Evolutionary conservation across 2,888 invertebrate genomes (phyloP).

Genomic region (Odontomyia ornata): DNA sequence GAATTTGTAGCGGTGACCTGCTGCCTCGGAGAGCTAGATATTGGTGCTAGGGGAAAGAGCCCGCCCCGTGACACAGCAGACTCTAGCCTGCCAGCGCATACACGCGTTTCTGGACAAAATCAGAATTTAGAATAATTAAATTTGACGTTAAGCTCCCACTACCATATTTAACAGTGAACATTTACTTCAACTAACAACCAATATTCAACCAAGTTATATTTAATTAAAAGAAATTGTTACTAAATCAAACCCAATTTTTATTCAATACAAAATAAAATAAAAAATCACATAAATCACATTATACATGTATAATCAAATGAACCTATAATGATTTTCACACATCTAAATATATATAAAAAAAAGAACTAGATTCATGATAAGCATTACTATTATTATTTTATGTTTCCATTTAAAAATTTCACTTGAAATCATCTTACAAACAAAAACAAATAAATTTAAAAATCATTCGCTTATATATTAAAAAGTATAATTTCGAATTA

Average conservation of each 20-base stretch:
- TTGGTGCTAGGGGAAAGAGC: too few species aligned
- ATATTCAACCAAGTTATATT: too few species aligned
- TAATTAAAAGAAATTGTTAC: conserved; percentile 47
- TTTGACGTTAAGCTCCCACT: too few species aligned
- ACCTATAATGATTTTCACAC: conserved; percentile 42
- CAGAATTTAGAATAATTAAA: too few species aligned
- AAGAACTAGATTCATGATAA: conserved; percentile 45
- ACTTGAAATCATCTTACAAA: conserved; percentile 17
- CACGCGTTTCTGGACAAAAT: too few species aligned
- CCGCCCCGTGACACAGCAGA: too few species aligned
- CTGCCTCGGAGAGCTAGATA: too few species aligned
- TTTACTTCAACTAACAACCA: too few species aligned
- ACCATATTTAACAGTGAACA: too few species aligned
- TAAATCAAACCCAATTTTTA: conserved; percentile 48
- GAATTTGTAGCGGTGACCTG: too few species aligned
- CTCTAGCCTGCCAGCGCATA: too few species aligned
- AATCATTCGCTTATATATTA: not conserved
- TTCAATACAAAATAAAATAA: conserved; percentile 53
- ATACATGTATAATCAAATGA: conserved; percentile 23
- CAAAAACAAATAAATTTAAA: conserved; percentile 6
- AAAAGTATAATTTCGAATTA: conserved; percentile 37
- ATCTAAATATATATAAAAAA: conserved; percentile 46
- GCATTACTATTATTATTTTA: not conserved
- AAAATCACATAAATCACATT: conserved; percentile 56
- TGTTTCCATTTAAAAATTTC: too few species aligned